Base-by-base conservation (phyloP, 2,113 vertebrate genomes). In the Sorex araneus region DNA sequence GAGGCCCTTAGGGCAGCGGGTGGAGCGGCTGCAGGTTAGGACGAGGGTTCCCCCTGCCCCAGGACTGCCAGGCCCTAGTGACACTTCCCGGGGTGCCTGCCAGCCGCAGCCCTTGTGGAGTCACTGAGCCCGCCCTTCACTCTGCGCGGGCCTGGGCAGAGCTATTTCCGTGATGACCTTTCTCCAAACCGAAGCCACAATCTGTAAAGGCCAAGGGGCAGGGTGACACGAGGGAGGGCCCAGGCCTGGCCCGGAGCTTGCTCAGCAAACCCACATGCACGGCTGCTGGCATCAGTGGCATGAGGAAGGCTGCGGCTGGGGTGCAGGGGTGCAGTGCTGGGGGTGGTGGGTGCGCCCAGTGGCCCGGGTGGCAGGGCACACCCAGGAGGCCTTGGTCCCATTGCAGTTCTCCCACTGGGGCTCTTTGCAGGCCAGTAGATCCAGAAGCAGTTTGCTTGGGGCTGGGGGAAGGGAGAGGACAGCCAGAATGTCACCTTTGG, bases 81-180 rank as follows among this genome's bases (percentile, higher is more conserved):
- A 25, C n/a, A 67, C 36, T 47, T 23, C 71, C 18, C 12, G 40
- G 89, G 75, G 43, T 50, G 11, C 64, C 70, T 94, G 90, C 90
- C 93, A 85, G 78, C 50, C 32, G 47, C 70, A 81, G 77, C 92
- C 90, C n/a, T 87, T 79, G 47, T 45, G 60, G 47, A 23, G 95
- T 97, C 96, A 97, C 69, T 1, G 4, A 95, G 96, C 92, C 54
- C 57, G 9, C 64, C 28, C 30, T 32, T 63, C 21, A 0, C 13
- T 4, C 21, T 70, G 81, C 18, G 57, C 93, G 60, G 66, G 78
- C 67, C 73, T 64, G 28, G 43, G 5, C 47, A 70, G 80, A 96
- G 95, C 95, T 97, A 97, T 96, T 97, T 89, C 84, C 89, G 96
- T 57, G 69, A 8, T 96, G 95, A 96, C 96, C 96, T 97, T 96